Conservation (phyloP, 2,888 invertebrate species). For the Ochropleura leucogaster region DNA sequence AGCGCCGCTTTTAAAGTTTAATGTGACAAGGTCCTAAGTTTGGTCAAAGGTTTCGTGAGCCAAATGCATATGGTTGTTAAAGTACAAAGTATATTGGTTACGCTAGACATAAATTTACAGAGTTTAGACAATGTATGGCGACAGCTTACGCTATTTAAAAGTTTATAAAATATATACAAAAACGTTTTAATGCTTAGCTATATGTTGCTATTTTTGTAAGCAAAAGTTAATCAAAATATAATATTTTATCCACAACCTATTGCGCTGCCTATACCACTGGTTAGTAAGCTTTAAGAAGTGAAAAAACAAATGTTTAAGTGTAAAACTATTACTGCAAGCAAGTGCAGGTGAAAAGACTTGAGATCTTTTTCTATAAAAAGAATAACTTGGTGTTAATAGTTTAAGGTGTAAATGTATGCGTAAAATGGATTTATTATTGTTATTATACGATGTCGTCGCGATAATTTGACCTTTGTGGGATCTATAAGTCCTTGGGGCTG, state of each 20-base stretch:
- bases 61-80: slow-evolving; percentile 23
- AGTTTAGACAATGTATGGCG: slow-evolving; percentile 19
- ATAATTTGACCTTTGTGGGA: not conserved
- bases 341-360: slow-evolving; percentile 38
- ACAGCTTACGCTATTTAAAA: slow-evolving; percentile 30
- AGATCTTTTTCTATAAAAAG: slow-evolving; percentile 32
- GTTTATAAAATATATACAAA: slow-evolving; percentile 10
- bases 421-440: slow-evolving; percentile 28
- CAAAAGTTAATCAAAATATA: slow-evolving; percentile 18
- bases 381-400: slow-evolving; percentile 54
- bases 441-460: slow-evolving; percentile 1
- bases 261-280: slow-evolving; percentile 35
- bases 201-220: slow-evolving; percentile 56
- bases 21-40: not conserved
- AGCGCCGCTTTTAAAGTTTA: not conserved
- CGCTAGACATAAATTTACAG: slow-evolving; percentile 30
- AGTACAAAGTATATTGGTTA: slow-evolving; percentile 58
- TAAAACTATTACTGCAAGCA: slow-evolving; percentile 30
- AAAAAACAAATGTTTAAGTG: slow-evolving; percentile 32
- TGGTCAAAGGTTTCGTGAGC: slow-evolving; percentile 1
- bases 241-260: slow-evolving; percentile 40
- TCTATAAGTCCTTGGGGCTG: not conserved
- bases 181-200: slow-evolving; percentile 12
- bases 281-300: slow-evolving; percentile 12
- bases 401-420: slow-evolving; percentile 20